Conservation (phyloP, 2,888 invertebrate genomes). For the Ophonus ardosiacus region DNA sequence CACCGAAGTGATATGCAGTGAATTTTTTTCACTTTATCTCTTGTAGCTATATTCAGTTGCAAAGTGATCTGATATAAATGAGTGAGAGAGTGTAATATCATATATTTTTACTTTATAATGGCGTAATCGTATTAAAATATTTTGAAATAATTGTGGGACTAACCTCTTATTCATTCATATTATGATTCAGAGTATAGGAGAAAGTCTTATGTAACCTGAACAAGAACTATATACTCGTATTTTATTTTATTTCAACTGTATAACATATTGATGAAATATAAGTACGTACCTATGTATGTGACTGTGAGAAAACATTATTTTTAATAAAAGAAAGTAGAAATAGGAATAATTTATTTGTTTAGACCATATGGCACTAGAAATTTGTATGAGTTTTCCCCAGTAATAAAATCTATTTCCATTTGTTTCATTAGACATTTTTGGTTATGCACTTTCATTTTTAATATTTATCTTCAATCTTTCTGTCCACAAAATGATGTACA, state of each 20-base stretch:
- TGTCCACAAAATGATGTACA: background rate
- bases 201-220: background rate
- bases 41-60: too few relatives aligned
- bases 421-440: background rate
- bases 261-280: background rate
- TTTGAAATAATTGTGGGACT: too few relatives aligned
- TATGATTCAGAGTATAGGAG: too few relatives aligned
- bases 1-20: too few relatives aligned
- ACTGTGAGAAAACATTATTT: background rate
- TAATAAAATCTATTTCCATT: conserved; percentile 2
- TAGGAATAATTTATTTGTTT: conserved; percentile 2
- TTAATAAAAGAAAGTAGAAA: background rate
- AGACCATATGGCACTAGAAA: conserved; percentile 35
- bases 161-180: too few relatives aligned
- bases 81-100: too few relatives aligned
- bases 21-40: too few relatives aligned
- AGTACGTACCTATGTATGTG: too few relatives aligned
- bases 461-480: background rate
- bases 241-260: background rate
- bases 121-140: too few relatives aligned
- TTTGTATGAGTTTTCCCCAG: conserved; percentile 11
- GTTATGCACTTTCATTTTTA: background rate
- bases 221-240: background rate
- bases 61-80: too few relatives aligned
- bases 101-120: too few relatives aligned